Base-by-base conservation (phyloP, 1,140 invertebrate genomes). In the Drosophila ercepeae region DNA sequence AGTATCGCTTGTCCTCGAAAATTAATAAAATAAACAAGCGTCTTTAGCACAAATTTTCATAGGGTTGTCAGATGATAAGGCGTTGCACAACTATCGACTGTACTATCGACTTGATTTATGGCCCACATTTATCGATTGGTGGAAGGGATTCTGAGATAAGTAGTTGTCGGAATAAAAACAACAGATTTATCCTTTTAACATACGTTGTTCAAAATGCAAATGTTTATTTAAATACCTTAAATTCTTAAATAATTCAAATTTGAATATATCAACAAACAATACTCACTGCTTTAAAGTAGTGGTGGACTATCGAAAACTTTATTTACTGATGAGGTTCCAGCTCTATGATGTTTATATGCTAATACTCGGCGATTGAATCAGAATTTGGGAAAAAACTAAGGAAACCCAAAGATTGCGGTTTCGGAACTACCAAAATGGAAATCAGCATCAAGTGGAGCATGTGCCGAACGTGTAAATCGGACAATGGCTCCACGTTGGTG, bases 381-480 rank as follows among this genome's bases (percentile, higher is more conserved):
- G 5, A 19, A 9, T 25, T 57, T 0, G 0, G 27, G 18, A 9
- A 1, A 14, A 39, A 27, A n/a, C 13, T 36, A 16, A 4, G 4
- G 6, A 54, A 9, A 32, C 0, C n/a, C 5, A 11, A 8, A 36
- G n/a, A 11, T 57, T 6, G 14, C 3, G 3, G 29, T 4, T 9
- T 32, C 4, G 11, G 0, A 2, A 21, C 29, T 27, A 4, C 6
- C 29, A 55, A 3, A 41, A 90, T 90, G 88, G 88, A 90, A 52
- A 81, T 90, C 19, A 75, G 60, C 19, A 90, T 90, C 44, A 90
- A 83, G 9, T 90, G 89, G 89, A 86, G 48, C 7, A 65, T 90
- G 67, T 90, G 89, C 19, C 63, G 89, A 0, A 70, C 81, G 3
- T 90, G 89, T 72, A 67, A 52, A 5, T 23, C 14, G 6, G 61